These are phyloP conservation scores for Eupeodes latifasciatus DNA, from an alignment of 2,888 invertebrate genomes.

Conservation along the genomic window DNA sequence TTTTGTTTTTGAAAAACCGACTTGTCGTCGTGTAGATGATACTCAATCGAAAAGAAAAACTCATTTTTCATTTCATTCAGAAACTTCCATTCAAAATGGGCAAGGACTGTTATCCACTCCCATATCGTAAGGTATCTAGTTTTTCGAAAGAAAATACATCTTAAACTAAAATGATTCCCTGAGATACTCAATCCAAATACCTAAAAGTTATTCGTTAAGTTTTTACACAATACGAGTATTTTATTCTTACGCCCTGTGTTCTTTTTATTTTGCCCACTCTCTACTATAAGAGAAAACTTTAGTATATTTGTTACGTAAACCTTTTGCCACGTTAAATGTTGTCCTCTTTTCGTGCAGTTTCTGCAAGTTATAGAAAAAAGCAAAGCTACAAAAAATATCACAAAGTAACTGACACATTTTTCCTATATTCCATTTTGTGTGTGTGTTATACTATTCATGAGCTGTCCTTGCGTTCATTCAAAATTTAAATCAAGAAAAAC, in stretches of 20 bases:
- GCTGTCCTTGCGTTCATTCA: slow-evolving; percentile 32
- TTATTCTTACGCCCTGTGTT: not conserved
- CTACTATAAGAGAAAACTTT: not conserved
- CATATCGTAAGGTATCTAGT: not conserved
- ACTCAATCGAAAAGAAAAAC: too few relatives aligned
- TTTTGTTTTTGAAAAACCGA: too few relatives aligned
- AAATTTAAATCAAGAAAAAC: slow-evolving; percentile 4
- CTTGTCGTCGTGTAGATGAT: too few relatives aligned
- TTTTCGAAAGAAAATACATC: slow-evolving; percentile 1
- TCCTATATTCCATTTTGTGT: not conserved
- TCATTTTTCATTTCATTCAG: too few relatives aligned
- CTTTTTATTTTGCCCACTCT: slow-evolving; percentile 18
- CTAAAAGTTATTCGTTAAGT: slow-evolving; percentile 45
- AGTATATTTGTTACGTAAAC: slow-evolving; percentile 58
- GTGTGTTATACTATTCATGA: slow-evolving; percentile 11
- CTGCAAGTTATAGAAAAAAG: slow-evolving; percentile 38
- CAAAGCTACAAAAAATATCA: slow-evolving; percentile 23
- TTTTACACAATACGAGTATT: not conserved
- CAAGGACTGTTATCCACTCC: too few relatives aligned
- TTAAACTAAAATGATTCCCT: not conserved
- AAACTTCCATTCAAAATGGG: too few relatives aligned
- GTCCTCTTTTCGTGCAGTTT: slow-evolving; percentile 57
- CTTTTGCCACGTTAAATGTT: slow-evolving; percentile 7
- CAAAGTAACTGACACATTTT: slow-evolving; percentile 60
- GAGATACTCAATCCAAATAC: not conserved